Evolutionary conservation across 2,888 invertebrate species (phyloP), one percentile per base, ranked within the genome.

Genomic region (Drosophila peninsularis): DNA sequence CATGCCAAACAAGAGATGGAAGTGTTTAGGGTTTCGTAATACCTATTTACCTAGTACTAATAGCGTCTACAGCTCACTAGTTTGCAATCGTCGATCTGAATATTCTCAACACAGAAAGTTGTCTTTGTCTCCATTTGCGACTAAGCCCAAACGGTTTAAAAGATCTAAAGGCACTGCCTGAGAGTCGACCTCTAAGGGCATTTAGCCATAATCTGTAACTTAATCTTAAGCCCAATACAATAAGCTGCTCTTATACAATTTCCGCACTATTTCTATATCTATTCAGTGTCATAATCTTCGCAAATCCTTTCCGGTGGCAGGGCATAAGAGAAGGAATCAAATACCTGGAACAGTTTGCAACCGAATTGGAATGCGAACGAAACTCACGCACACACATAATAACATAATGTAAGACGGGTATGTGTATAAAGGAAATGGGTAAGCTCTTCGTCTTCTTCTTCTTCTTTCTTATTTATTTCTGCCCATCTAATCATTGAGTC

Each of bases 401-500:
- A n/a, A n/a, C n/a, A n/a, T n/a, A 30, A 49, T 24, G 11, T 17
- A 24, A 2, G 13, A 37, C n/a, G 75, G 30, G 9, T 36, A 10
- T 34, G 19, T 39, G 2, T 53, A 19, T 17, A 75, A 45, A 64
- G 71, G 53, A 70, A 74, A 61, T 74, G 56, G 24, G 34, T 64
- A 19, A 37, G 50, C 56, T 75, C 53, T 34, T 61, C 47, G 24
- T 36, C 41, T 42, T 17, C 49, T 5, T 30, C 19, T 11, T 44
- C 44, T 45, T 45, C 27, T 27, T 45, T n/a, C 10, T 47, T 47
- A 47, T 47, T 30, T 47, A 47, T 27, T 14, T 17, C 44, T 54
- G 42, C 47, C 37, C 19, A 42, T 21, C 75, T 71, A 81, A 86
- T 80, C 75, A 75, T 78, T 77, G 58, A 60, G 41, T 70, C 63